Evolutionary conservation across 2,797 vertebrate species (phyloP).

Genomic region (Nyctibius grandis): DNA sequence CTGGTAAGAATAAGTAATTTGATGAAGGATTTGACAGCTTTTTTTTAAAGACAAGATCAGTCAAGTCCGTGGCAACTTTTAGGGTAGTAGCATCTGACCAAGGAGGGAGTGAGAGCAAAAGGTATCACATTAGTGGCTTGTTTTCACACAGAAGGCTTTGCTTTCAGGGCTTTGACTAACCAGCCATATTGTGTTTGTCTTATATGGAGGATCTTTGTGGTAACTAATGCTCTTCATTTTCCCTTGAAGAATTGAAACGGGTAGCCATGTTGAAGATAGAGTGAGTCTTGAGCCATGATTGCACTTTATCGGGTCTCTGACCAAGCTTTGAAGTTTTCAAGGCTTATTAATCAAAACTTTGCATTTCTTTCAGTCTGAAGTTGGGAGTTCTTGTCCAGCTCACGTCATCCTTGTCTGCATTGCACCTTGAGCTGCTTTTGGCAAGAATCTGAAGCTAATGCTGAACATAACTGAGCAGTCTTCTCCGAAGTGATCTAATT

Average conservation of each 20-base stretch:
- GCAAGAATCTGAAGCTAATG: neutral
- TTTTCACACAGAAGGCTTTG: neutral
- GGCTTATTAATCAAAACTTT: neutral
- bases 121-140: neutral
- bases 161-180: neutral
- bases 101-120: neutral
- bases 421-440: neutral
- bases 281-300: neutral
- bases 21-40: neutral
- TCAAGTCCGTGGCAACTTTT: neutral
- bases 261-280: neutral
- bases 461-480: neutral
- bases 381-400: neutral
- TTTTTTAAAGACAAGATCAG: neutral
- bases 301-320: neutral
- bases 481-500: neutral
- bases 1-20: neutral
- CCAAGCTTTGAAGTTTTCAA: neutral
- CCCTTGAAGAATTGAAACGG: neutral
- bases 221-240: neutral
- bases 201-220: neutral
- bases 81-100: neutral
- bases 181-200: neutral
- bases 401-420: neutral
- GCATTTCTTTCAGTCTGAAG: neutral